Conservation (phyloP, 2,113 vertebrate genomes). For the Smithornis capensis region DNA sequence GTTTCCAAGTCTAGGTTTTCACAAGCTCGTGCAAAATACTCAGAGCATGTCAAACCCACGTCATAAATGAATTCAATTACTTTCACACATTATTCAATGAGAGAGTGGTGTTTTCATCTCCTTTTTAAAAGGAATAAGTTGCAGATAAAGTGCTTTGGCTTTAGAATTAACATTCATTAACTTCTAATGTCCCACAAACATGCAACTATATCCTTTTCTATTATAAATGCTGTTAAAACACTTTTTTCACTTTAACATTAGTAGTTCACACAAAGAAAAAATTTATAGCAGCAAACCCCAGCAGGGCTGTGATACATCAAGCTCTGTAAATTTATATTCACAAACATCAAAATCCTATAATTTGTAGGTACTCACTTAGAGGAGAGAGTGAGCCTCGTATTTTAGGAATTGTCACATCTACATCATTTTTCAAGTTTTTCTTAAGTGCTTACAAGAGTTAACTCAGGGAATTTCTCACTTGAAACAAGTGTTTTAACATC, state of each 20-base stretch:
- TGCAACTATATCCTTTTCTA: conserved; percentile 40
- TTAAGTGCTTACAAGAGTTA: conserved; percentile 4
- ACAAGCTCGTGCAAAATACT: background rate
- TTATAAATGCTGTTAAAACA: conserved; percentile 55
- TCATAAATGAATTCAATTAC: conserved; percentile 30
- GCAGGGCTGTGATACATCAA: background rate
- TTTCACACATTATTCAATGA: background rate
- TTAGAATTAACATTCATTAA: conserved; percentile 33
- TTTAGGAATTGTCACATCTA: background rate
- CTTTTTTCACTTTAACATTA: background rate
- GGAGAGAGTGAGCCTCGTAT: background rate
- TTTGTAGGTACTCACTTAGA: background rate
- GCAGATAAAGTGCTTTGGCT: conserved; percentile 21
- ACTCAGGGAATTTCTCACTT: background rate
- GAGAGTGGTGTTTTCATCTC: conserved; percentile 15
- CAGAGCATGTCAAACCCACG: conserved; percentile 33
- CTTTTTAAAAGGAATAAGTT: conserved; percentile 38
- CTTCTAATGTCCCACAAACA: conserved; percentile 41
- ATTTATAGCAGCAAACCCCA: background rate
- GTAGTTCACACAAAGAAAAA: background rate
- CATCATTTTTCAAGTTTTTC: background rate
- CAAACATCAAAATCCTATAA: background rate
- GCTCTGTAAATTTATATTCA: background rate
- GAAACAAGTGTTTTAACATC: conserved; percentile 45
- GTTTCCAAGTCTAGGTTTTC: conserved; percentile 34